Conservation (phyloP, 23 tunicate genomes). For the Clavelina lepadiformis region DNA sequence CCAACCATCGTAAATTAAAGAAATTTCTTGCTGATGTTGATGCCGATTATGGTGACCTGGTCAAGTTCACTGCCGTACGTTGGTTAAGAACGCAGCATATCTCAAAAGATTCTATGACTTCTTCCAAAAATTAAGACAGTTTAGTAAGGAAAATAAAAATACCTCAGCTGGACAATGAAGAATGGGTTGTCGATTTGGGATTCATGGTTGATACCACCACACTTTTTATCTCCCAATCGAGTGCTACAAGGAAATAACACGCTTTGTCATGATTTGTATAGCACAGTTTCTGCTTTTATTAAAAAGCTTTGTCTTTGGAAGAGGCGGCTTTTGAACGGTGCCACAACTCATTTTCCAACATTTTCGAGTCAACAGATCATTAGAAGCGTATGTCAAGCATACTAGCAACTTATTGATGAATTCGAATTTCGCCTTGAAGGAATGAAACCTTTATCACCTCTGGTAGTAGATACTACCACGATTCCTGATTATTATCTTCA, state of each 20-base stretch:
- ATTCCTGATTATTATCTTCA: conserved; percentile 48
- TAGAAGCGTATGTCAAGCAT: conserved; percentile 13
- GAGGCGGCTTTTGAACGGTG: conserved; percentile 54
- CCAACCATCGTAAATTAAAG: conserved; percentile 22
- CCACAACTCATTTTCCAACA: conserved; percentile 49
- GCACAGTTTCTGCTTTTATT: conserved; percentile 57
- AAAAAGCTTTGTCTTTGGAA: conserved; percentile 49
- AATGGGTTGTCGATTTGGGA: conserved; percentile 29
- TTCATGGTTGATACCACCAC: conserved; percentile 47
- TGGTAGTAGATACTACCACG: conserved; percentile 26
- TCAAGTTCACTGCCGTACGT: conserved; percentile 43
- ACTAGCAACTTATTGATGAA: conserved; percentile 30
- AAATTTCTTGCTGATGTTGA: conserved; percentile 46
- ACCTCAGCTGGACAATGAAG: conserved; percentile 48
- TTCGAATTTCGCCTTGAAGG: too few species aligned
- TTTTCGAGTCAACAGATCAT: conserved; percentile 39
- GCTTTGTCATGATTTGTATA: conserved; percentile 48
- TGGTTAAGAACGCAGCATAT: too few species aligned
- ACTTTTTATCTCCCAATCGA: conserved; percentile 29
- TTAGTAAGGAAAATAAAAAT: too few species aligned
- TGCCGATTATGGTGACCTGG: conserved; percentile 52
- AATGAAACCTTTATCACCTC: too few species aligned
- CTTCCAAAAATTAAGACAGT: too few species aligned
- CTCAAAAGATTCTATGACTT: conserved; percentile 38
- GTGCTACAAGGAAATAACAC: conserved; percentile 46